Conservation (phyloP, 2,797 vertebrate genomes). For the Distichodus sexfasciatus region DNA sequence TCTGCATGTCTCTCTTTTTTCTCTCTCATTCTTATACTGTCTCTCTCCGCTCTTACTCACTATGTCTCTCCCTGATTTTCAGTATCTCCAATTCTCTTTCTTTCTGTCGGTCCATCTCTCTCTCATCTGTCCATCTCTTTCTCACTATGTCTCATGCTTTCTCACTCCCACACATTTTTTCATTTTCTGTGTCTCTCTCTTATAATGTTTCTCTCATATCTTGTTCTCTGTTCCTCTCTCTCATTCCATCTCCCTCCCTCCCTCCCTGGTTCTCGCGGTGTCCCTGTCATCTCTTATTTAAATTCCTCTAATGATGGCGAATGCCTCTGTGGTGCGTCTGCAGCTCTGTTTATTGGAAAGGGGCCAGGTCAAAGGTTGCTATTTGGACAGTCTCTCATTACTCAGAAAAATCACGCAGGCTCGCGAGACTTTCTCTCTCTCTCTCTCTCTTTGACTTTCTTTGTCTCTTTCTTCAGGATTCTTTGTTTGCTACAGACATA, state of each 20-base stretch:
- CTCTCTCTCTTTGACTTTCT: too few relatives aligned
- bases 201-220: too few relatives aligned
- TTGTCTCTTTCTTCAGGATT: too few relatives aligned
- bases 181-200: too few relatives aligned
- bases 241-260: not conserved
- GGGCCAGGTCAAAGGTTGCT: constrained; percentile 38
- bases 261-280: not conserved
- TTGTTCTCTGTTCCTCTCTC: constrained; percentile 15
- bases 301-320: constrained; percentile 37
- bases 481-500: too few relatives aligned
- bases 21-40: not conserved
- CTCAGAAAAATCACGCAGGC: constrained; percentile 30
- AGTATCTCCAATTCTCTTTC: too few relatives aligned
- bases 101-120: not conserved
- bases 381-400: constrained; percentile 47
- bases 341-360: constrained; percentile 37
- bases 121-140: too few relatives aligned
- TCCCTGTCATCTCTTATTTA: constrained; percentile 29
- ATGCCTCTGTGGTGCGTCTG: constrained; percentile 27
- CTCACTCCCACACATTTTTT: not conserved
- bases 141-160: too few relatives aligned
- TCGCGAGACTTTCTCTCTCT: constrained; percentile 11
- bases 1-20: too few relatives aligned
- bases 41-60: constrained; percentile 2
- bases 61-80: not conserved